phyloP scores from a whole-genome alignment of 2,113 vertebrate species.

The Hypocryptadius cinnamomeus region DNA sequence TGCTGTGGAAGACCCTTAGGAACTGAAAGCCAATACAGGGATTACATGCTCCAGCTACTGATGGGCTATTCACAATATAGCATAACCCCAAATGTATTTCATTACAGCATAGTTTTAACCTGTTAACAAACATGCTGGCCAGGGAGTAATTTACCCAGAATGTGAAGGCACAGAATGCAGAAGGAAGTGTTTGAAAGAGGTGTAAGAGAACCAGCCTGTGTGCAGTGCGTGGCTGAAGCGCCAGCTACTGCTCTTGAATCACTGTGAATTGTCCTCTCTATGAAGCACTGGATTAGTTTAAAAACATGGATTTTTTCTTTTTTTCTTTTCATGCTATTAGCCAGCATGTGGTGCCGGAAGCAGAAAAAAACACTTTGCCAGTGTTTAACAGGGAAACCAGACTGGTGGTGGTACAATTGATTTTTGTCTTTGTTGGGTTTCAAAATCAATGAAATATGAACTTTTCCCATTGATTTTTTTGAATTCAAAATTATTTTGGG shows the following conservation, averaged over 20 bases:
- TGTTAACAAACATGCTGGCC: neutral
- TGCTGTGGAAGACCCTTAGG: neutral
- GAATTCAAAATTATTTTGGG: neutral
- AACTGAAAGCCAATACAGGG: neutral
- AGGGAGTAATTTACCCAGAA: neutral
- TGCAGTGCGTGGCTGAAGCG: accelerated
- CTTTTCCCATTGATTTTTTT: slow-evolving; percentile 17
- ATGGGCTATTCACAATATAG: neutral
- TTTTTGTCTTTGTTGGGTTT: slow-evolving; percentile 27
- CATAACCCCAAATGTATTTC: neutral
- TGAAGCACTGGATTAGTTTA: neutral
- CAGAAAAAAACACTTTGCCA: neutral
- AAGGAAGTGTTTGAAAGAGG: neutral
- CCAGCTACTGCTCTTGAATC: neutral
- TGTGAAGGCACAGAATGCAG: neutral
- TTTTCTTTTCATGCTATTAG: neutral
- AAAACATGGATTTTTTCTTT: neutral
- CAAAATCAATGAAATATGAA: slow-evolving; percentile 21
- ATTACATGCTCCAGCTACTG: neutral
- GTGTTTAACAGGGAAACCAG: neutral
- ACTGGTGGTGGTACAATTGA: neutral
- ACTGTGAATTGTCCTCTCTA: neutral
- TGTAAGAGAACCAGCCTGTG: neutral
- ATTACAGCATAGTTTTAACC: neutral
- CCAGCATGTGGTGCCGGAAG: neutral